Percentiles rank a stretch among this genome's conserved stretches.
These are phyloP conservation scores for Scaptomyza tumidula DNA, from an alignment of 2,888 invertebrate genomes.

Conservation along the genomic window DNA sequence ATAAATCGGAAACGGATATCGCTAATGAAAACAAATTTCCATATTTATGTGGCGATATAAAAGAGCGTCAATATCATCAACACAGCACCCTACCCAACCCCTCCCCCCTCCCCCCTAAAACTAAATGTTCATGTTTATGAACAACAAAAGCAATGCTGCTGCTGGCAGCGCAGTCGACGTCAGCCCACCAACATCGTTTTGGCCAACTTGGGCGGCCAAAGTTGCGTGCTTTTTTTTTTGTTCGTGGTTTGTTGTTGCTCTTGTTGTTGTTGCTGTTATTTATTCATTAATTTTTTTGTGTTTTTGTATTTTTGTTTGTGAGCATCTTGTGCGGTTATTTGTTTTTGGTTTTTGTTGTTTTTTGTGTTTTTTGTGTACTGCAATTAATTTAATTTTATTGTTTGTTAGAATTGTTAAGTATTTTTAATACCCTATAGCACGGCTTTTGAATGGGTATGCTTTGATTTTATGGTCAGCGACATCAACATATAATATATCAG, in stretches of 20 bases:
- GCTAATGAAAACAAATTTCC: constrained; percentile 77
- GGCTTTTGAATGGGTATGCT: too few relatives aligned
- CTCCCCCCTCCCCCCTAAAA: neutral
- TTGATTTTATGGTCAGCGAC: too few relatives aligned
- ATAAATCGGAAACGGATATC: constrained; percentile 81
- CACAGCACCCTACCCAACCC: neutral
- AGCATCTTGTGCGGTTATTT: constrained; percentile 25
- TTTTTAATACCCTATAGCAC: too few relatives aligned
- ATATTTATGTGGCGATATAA: constrained; percentile 75
- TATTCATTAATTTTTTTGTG: constrained; percentile 14
- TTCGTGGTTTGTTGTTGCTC: constrained; percentile 4
- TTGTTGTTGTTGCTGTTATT: constrained; percentile 4
- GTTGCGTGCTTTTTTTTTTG: constrained; percentile 27
- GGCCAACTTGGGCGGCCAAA: constrained; percentile 43
- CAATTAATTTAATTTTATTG: constrained; percentile 56
- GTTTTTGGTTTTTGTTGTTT: too few relatives aligned
- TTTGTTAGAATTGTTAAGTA: constrained; percentile 20
- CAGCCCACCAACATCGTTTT: constrained; percentile 38
- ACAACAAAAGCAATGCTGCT: constrained; percentile 10
- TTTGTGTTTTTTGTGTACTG: constrained; percentile 20
- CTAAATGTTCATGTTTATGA: constrained; percentile 21
- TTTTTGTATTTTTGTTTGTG: constrained; percentile 24
- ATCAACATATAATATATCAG: too few relatives aligned
- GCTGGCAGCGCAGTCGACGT: constrained; percentile 11
- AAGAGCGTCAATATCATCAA: constrained; percentile 41